Percentiles rank a stretch among this genome's conserved stretches.
phyloP scores from a whole-genome alignment of 2,113 vertebrate species.

The Carettochelys insculpta region DNA sequence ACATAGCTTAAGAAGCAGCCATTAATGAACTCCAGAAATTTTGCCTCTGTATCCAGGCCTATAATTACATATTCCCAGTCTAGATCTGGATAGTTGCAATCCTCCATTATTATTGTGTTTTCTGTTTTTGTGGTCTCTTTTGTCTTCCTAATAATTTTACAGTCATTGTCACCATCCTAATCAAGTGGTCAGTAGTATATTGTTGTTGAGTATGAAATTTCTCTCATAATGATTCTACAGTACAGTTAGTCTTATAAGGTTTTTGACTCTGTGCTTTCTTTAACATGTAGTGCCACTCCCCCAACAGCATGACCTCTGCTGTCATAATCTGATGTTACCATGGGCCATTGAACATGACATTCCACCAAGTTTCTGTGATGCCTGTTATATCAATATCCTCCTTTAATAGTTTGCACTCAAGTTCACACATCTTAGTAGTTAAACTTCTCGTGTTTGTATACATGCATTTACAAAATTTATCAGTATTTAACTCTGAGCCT shows the following conservation, averaged over 20 bases:
- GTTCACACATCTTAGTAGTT: neutral
- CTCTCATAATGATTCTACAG: no score
- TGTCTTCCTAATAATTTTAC: no score
- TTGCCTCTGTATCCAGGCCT: neutral
- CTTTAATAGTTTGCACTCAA: neutral
- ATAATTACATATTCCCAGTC: neutral
- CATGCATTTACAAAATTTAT: neutral
- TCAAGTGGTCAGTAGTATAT: no score
- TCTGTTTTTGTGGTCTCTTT: no score
- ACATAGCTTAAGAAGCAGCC: neutral
- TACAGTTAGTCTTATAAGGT: no score
- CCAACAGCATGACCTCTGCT: no score
- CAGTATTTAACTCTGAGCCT: neutral
- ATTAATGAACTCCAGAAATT: neutral
- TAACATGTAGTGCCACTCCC: no score
- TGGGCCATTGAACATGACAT: neutral
- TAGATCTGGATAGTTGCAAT: neutral
- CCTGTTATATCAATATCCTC: neutral
- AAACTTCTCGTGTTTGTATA: neutral
- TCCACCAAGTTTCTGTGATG: neutral
- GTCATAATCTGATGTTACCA: neutral
- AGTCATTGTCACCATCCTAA: no score
- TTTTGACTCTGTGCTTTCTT: no score
- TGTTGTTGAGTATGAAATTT: no score
- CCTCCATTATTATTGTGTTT: no score